phyloP scores from a whole-genome alignment of 2,113 vertebrate species.

The Prinia subflava region DNA sequence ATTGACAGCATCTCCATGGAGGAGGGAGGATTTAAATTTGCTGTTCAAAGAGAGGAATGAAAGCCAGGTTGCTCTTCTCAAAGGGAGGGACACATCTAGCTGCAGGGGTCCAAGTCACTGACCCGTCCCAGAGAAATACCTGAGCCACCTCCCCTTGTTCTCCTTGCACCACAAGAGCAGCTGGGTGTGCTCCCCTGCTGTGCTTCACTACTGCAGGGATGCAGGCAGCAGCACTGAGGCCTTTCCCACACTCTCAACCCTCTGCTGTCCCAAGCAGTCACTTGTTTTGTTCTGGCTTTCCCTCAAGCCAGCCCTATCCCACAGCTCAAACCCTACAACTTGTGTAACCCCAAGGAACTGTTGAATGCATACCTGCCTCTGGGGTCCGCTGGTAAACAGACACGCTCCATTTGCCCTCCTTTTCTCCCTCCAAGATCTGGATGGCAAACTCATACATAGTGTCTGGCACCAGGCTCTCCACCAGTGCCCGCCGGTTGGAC shows the following conservation, averaged over 20 bases:
- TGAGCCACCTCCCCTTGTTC: neutral
- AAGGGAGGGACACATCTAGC: neutral
- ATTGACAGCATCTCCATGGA: accelerated
- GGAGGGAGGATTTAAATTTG: neutral
- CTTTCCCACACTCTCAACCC: neutral
- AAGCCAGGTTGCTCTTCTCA: neutral
- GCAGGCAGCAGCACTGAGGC: neutral
- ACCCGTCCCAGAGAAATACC: neutral
- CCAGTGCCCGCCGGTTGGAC: constrained; percentile 78
- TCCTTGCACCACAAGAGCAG: accelerated
- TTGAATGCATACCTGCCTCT: constrained; percentile 83
- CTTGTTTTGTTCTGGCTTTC: neutral
- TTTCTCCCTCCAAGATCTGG: constrained; percentile 84
- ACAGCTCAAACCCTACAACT: neutral
- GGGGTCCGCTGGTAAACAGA: constrained; percentile 96
- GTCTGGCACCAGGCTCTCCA: constrained; percentile 86
- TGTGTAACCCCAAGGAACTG: neutral
- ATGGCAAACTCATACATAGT: constrained; percentile 96
- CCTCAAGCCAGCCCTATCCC: neutral
- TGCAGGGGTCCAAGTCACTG: neutral
- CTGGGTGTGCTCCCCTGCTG: neutral
- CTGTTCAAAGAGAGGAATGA: neutral
- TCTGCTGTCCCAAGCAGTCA: neutral
- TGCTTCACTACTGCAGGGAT: neutral
- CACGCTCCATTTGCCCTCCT: constrained; percentile 87